phyloP scores from a whole-genome alignment of 2,113 vertebrate genomes.

The Crotophaga sulcirostris region DNA sequence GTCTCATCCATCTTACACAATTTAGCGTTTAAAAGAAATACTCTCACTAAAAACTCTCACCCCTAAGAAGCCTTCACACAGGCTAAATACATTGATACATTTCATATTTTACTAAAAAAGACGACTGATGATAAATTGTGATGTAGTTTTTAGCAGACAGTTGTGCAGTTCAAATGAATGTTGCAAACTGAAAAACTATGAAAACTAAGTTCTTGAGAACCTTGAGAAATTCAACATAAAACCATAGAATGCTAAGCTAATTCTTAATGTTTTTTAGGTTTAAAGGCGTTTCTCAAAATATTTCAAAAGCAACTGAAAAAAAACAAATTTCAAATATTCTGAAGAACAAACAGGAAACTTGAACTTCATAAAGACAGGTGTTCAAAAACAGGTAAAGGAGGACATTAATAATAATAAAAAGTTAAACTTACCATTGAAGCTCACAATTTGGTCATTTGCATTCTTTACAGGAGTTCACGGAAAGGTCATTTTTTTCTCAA shows the following conservation, averaged over 20 bases:
- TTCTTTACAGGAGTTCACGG: neutral
- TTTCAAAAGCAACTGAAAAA: neutral
- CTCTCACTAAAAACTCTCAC: neutral
- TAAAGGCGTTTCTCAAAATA: neutral
- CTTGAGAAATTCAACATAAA: neutral
- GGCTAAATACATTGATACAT: neutral
- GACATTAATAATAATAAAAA: neutral
- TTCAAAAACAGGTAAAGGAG: neutral
- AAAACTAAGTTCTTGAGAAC: neutral
- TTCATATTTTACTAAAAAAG: neutral
- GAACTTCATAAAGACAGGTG: neutral
- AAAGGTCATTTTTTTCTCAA: neutral
- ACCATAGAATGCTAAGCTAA: neutral
- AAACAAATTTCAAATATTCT: neutral
- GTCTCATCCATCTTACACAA: neutral
- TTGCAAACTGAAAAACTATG: neutral
- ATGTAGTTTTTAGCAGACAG: neutral
- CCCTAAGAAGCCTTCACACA: neutral
- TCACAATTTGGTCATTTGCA: neutral
- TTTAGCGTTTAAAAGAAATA: neutral
- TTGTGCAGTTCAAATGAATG: neutral
- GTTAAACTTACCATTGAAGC: conserved; percentile 36
- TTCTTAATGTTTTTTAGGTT: neutral
- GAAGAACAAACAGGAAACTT: neutral
- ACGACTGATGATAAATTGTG: neutral